phyloP scores from a whole-genome alignment of 2,888 invertebrate species.

The Bugulina stolonifera region DNA sequence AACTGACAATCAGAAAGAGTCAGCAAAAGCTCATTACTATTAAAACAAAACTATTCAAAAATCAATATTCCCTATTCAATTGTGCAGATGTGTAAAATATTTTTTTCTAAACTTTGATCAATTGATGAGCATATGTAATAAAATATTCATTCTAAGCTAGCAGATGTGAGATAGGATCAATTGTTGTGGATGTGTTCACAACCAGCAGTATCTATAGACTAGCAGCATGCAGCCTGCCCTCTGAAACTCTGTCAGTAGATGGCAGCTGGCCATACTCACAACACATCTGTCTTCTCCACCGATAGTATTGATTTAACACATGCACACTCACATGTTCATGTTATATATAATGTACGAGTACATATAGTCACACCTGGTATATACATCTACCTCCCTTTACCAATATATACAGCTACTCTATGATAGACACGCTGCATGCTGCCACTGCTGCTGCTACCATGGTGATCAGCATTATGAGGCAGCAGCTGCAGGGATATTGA shows the following conservation, averaged over 20 bases:
- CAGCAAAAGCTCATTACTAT: no score
- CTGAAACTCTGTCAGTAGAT: not conserved
- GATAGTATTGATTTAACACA: conserved; percentile 10
- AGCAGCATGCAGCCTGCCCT: not conserved
- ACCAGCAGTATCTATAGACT: not conserved
- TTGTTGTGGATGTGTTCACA: not conserved
- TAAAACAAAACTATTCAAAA: not conserved
- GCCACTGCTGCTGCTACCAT: not conserved
- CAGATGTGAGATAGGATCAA: conserved; percentile 22
- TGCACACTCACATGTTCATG: no score
- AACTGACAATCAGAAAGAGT: no score
- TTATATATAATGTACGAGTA: no score
- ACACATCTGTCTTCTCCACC: not conserved
- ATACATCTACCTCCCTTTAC: no score
- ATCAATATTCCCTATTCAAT: not conserved
- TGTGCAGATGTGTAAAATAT: conserved; percentile 23
- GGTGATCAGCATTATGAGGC: not conserved
- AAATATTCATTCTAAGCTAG: conserved; percentile 5
- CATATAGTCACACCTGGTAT: no score
- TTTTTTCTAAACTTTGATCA: conserved; percentile 14
- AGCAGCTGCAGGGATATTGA: conserved; percentile 19
- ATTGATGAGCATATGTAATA: conserved; percentile 19
- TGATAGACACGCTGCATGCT: no score
- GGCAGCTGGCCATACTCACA: conserved; percentile 11
- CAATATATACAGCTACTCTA: no score